Conservation (phyloP, 2,797 vertebrate species). For the Vireo griseus region DNA sequence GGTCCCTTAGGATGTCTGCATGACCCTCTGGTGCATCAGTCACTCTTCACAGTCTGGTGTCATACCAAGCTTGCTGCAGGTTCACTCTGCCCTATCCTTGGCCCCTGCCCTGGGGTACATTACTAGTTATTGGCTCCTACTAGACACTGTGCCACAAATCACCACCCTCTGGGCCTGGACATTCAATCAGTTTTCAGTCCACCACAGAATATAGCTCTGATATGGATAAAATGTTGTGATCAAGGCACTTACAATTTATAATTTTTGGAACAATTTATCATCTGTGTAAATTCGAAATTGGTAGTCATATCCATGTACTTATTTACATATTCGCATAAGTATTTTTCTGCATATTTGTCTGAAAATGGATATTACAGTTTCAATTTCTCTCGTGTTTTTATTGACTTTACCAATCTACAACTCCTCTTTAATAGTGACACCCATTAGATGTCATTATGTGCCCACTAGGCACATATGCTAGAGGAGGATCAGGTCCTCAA, state of each 20-base stretch:
- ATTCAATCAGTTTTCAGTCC: background rate
- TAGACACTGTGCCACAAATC: accelerated
- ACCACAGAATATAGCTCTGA: background rate
- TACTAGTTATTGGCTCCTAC: background rate
- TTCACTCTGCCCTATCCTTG: background rate
- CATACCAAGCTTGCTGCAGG: background rate
- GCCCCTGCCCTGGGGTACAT: background rate
- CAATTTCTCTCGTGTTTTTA: background rate
- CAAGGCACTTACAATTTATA: background rate
- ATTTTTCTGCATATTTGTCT: background rate
- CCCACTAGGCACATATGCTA: background rate
- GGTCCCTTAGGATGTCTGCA: background rate
- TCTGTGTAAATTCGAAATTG: background rate
- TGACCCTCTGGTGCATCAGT: background rate
- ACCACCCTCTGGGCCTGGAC: background rate
- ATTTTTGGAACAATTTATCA: background rate
- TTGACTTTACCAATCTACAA: background rate
- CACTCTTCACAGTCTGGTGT: background rate
- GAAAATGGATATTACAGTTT: background rate
- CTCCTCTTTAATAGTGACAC: background rate
- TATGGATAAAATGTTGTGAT: background rate
- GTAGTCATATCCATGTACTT: background rate
- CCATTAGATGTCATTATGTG: background rate
- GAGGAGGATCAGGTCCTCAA: background rate
- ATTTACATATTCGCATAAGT: background rate